These are phyloP conservation scores for Chironomus riparius DNA, from an alignment of 2,888 invertebrate species.

Conservation along the genomic window DNA sequence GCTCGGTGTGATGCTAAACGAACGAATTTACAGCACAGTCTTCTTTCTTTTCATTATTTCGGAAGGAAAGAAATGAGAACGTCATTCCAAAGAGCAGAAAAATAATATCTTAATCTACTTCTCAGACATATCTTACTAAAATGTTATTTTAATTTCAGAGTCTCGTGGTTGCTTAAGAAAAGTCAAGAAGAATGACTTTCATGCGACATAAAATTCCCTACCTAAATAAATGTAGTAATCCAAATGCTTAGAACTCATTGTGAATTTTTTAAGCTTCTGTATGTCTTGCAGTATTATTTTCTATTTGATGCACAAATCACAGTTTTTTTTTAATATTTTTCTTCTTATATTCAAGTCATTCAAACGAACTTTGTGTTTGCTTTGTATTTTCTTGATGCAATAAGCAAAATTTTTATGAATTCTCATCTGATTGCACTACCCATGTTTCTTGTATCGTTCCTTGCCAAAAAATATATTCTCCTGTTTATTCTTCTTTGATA, in stretches of 20 bases:
- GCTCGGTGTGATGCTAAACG: neutral
- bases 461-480: too few species aligned
- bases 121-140: neutral
- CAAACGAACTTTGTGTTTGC: too few species aligned
- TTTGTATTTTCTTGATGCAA: too few species aligned
- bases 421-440: too few species aligned
- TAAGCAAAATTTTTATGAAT: too few species aligned
- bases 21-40: neutral
- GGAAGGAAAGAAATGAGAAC: neutral
- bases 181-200: too few species aligned
- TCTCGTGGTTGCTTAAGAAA: too few species aligned
- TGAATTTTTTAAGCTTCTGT: neutral
- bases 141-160: neutral
- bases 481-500: neutral
- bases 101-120: neutral
- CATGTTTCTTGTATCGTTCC: too few species aligned
- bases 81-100: neutral
- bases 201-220: neutral
- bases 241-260: neutral
- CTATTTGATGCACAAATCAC: too few species aligned
- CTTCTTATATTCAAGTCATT: too few species aligned
- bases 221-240: neutral
- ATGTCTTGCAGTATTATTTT: too few species aligned
- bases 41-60: neutral
- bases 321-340: too few species aligned